Base-by-base conservation (phyloP, 2,888 invertebrate genomes). In the Carabus problematicus region DNA sequence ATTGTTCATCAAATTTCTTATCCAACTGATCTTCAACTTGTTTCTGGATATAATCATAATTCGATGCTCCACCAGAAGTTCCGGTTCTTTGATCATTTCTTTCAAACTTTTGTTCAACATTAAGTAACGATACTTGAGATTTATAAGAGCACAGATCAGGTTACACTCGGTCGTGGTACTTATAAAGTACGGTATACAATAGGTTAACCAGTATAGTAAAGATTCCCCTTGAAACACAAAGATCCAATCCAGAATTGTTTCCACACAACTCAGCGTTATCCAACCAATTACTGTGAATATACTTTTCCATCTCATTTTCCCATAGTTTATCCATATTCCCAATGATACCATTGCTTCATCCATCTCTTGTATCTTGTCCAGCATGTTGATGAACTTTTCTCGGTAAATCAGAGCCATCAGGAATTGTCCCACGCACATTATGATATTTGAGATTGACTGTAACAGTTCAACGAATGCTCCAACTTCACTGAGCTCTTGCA, bases 161-260 rank as follows among this genome's bases (percentile, higher is more conserved):
- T 55, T 52, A 40, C 43, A 61, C 55, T 68, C 43, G 49, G 45
- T 55, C 12, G 61, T 12, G 14, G 68, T 11, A 39, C 55, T 61
- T 42, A 68, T 55, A 43, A 39, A 62, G 43, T 68, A 61, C n/a
- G 68, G 68, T 11, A 68, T 45, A 39, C 54, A 62, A 39, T 68
- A 68, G 14, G 45, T 39, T 19, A 39, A 12, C 55, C 56, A 68
- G 9, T 61, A 68, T 4, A 61, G 40, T 6, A 68, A 39, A 14
- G 41, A 16, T 29, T 68, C 8, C 14, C 54, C 54, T 8, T 45
- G 11, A 29, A 61, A 61, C 8, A 61, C 4, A 29, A 61, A 61
- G 14, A 54, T n/a, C 18, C 29, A 55, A 40, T 68, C 68, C 8
- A 68, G 18, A 9, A 6, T 14, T 11, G 55, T 55, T 55, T 61